phyloP scores from a whole-genome alignment of 2,888 invertebrate species.

The Drosophila nr. perissopoda region DNA sequence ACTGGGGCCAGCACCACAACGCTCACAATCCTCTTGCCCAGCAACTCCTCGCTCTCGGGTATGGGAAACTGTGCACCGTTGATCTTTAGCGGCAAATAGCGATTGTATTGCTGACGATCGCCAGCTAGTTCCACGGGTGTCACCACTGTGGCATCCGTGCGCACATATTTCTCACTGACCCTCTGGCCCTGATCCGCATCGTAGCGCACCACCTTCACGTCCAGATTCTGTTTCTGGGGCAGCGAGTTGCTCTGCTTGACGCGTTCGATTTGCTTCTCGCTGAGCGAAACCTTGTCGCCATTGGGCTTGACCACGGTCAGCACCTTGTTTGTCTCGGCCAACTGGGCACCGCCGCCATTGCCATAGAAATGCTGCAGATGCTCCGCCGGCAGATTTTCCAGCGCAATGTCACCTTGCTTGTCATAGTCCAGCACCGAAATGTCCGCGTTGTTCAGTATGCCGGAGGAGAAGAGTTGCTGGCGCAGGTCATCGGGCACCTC shows the following conservation, averaged over 20 bases:
- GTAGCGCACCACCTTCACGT: constrained; percentile 94
- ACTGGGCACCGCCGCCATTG: constrained; percentile 91
- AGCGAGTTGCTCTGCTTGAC: constrained; percentile 78
- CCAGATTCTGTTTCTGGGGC: constrained; percentile 88
- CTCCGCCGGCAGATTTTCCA: constrained; percentile 93
- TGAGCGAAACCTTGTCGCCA: constrained; percentile 86
- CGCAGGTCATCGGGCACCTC: constrained; percentile 95
- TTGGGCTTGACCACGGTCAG: constrained; percentile 88
- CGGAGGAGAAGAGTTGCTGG: constrained; percentile 92
- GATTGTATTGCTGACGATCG: constrained; percentile 91
- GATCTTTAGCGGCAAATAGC: constrained; percentile 93
- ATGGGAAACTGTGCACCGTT: constrained; percentile 94
- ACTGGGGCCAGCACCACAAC: constrained; percentile 94
- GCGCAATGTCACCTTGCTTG: constrained; percentile 93
- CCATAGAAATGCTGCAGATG: constrained; percentile 94
- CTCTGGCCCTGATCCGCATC: constrained; percentile 91
- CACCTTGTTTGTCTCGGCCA: constrained; percentile 89
- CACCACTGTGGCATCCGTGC: constrained; percentile 89
- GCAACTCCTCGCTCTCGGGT: constrained; percentile 91
- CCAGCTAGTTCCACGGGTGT: constrained; percentile 90
- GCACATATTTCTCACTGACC: constrained; percentile 90
- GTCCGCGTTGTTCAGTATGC: constrained; percentile 94
- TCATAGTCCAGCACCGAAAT: constrained; percentile 95
- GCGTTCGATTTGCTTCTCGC: constrained; percentile 86
- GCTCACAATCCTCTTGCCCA: constrained; percentile 92